These are phyloP conservation scores for Thalassoma bifasciatum DNA, from an alignment of 2,113 vertebrate genomes.

Conservation along the genomic window DNA sequence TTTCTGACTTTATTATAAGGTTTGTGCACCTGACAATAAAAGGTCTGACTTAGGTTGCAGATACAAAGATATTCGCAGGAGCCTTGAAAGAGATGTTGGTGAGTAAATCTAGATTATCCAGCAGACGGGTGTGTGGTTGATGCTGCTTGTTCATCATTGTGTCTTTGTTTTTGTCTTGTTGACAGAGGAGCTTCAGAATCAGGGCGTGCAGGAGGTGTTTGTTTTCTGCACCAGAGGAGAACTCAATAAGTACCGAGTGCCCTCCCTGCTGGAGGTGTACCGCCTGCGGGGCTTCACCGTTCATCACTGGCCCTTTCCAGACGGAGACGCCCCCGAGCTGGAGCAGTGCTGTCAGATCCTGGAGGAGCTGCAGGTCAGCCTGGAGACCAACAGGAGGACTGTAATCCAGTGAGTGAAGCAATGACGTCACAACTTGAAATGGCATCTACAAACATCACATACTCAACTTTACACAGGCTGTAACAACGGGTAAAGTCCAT, in stretches of 20 bases:
- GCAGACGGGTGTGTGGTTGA: too few species aligned
- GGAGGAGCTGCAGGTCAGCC: constrained; percentile 83
- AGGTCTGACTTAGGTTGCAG: constrained; percentile 85
- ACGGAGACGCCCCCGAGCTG: constrained; percentile 86
- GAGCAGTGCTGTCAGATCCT: constrained; percentile 87
- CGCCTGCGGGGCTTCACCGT: constrained; percentile 81
- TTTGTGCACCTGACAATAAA: not conserved
- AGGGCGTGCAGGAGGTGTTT: constrained; percentile 89
- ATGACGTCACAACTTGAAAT: too few species aligned
- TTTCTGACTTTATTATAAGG: not conserved
- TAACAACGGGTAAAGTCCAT: too few species aligned
- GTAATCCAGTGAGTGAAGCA: constrained; percentile 88
- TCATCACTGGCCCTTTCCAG: constrained; percentile 88
- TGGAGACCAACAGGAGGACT: constrained; percentile 85
- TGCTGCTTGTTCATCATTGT: not conserved
- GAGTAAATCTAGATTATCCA: constrained; percentile 35
- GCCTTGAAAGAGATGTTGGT: constrained; percentile 89
- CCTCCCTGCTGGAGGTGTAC: constrained; percentile 88
- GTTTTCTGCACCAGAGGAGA: constrained; percentile 92
- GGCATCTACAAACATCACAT: too few species aligned
- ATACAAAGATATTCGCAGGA: constrained; percentile 91
- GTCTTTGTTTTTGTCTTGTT: not conserved
- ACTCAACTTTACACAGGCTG: too few species aligned
- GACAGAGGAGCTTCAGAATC: constrained; percentile 88
- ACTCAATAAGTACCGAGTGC: constrained; percentile 89